Conservation (phyloP, 2,113 vertebrate species). For the Xiphophorus couchianus region DNA sequence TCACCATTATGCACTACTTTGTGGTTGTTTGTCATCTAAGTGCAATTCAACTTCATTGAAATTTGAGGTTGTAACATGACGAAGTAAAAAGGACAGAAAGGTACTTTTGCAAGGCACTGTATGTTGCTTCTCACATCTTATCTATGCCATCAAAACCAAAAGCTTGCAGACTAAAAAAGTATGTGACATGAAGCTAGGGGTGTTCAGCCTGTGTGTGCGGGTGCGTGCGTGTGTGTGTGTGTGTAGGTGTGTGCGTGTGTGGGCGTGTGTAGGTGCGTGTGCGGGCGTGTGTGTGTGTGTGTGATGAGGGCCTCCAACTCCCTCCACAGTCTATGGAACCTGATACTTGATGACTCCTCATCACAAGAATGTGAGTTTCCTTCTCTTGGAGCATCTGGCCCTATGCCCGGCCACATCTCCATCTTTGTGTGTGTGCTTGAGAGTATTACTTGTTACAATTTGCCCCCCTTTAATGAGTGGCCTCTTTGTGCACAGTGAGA, state of each 20-base stretch:
- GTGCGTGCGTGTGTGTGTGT: neutral
- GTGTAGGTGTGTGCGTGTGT: constrained; percentile 28
- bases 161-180: neutral
- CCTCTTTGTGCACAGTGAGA: constrained; percentile 70
- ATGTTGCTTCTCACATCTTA: too few relatives aligned
- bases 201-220: neutral
- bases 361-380: constrained; percentile 97
- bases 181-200: constrained; percentile 15
- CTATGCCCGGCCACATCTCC: constrained; percentile 88
- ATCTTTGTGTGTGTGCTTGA: constrained; percentile 76
- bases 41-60: too few relatives aligned
- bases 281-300: constrained; percentile 17
- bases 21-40: too few relatives aligned
- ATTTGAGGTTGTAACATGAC: neutral
- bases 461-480: constrained; percentile 81
- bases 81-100: neutral
- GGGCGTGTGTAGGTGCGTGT: neutral
- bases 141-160: neutral
- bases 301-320: constrained; percentile 63
- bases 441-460: constrained; percentile 78
- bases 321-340: constrained; percentile 95
- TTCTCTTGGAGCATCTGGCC: constrained; percentile 83
- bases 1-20: too few relatives aligned
- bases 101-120: neutral
- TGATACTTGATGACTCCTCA: constrained; percentile 97